A percentile compares a stretch with the other conserved stretches of the same genome.
Conservation (phyloP, 2,888 invertebrate species). For the Metallyticus violacea region DNA sequence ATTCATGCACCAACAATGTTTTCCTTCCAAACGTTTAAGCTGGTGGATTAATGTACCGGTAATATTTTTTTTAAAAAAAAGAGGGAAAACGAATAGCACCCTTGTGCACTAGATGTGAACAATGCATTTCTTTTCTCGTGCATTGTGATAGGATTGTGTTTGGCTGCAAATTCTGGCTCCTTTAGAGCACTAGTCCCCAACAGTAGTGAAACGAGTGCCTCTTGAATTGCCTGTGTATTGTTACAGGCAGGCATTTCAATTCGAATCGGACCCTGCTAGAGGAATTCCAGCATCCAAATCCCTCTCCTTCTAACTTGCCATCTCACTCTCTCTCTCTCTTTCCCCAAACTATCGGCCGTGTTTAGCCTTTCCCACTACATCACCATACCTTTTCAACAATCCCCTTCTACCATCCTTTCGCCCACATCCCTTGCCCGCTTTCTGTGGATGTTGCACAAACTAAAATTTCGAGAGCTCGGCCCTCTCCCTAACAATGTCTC, state of each 20-base stretch:
- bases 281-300: background rate
- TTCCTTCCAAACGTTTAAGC: no score
- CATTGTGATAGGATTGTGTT: background rate
- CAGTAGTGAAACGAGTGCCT: no score
- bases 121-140: background rate
- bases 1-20: no score
- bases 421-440: background rate
- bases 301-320: no score
- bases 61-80: no score
- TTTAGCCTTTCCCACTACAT: background rate
- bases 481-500: background rate
- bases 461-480: background rate
- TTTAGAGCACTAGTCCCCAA: background rate
- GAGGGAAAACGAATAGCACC: no score
- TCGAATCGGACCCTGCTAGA: background rate
- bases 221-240: background rate
- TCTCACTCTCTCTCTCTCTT: background rate
- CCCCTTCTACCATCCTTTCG: no score
- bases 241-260: background rate
- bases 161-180: background rate
- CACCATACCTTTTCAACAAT: background rate
- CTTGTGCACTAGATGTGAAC: no score
- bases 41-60: no score
- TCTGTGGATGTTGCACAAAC: background rate
- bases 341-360: background rate